These are phyloP conservation scores for Rhorus exstirpatorius DNA, from an alignment of 2,888 invertebrate genomes.

Conservation along the genomic window DNA sequence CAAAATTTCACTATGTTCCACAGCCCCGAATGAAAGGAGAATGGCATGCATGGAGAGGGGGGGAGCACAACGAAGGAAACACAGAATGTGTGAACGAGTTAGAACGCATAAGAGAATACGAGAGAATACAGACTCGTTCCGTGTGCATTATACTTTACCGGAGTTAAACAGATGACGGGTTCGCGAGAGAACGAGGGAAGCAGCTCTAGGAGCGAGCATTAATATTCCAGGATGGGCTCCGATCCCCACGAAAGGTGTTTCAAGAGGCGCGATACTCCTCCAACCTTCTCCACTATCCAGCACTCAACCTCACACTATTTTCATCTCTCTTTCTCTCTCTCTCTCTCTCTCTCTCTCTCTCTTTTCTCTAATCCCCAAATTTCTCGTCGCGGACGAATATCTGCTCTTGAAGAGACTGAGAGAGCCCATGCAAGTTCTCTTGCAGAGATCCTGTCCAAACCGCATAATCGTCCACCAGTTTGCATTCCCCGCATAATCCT, in stretches of 20 bases:
- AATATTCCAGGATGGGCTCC: constrained; percentile 79
- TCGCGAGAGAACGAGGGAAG: constrained; percentile 23
- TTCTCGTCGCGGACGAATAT: constrained; percentile 70
- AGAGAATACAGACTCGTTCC: constrained; percentile 37
- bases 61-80: constrained; percentile 32
- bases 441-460: constrained; percentile 60
- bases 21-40: no score
- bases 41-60: no score
- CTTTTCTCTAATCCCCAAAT: constrained; percentile 75
- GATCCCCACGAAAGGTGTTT: constrained; percentile 77
- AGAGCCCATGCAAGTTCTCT: constrained; percentile 30
- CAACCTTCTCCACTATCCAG: constrained; percentile 20
- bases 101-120: constrained; percentile 28
- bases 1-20: no score
- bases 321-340: no score
- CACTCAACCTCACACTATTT: constrained; percentile 71
- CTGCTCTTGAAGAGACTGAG: constrained; percentile 14
- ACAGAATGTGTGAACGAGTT: constrained; percentile 33
- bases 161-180: constrained; percentile 39
- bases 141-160: constrained; percentile 13
- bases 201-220: constrained; percentile 70
- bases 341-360: constrained; percentile 73
- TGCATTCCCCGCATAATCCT: constrained; percentile 76
- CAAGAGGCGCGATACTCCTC: constrained; percentile 73
- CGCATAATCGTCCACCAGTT: constrained; percentile 73